Evolutionary conservation across 1,140 invertebrate genomes (phyloP).

Genomic region (Brevipalpus yothersi): DNA sequence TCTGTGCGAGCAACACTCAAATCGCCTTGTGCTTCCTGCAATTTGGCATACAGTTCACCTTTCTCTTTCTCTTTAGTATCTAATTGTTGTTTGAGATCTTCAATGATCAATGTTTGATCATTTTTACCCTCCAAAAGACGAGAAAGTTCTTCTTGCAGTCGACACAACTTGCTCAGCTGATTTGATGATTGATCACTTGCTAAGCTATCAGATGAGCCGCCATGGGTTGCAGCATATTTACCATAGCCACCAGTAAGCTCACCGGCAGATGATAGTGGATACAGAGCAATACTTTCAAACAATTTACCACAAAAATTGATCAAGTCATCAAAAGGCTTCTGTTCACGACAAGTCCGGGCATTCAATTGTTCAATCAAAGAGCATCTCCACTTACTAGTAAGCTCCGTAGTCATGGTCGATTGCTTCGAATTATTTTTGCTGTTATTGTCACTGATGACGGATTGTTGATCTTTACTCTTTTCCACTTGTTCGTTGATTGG

Average conservation of each 20-base stretch:
- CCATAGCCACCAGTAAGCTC: slow-evolving; percentile 9
- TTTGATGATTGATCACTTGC: slow-evolving; percentile 4
- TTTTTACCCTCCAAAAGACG: slow-evolving; percentile 61
- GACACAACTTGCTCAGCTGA: slow-evolving; percentile 45
- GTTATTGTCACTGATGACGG: too few relatives aligned
- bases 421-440: too few relatives aligned
- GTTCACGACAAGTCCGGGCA: slow-evolving; percentile 1
- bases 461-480: too few relatives aligned
- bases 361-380: slow-evolving; percentile 7
- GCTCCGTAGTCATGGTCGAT: background rate
- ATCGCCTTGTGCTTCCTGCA: slow-evolving; percentile 4
- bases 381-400: background rate
- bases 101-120: slow-evolving; percentile 75
- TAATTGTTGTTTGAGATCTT: slow-evolving; percentile 58
- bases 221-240: slow-evolving; percentile 6
- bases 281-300: slow-evolving; percentile 9
- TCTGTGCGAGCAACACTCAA: background rate
- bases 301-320: slow-evolving; percentile 6
- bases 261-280: slow-evolving; percentile 4
- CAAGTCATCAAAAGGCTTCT: slow-evolving; percentile 9
- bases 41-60: background rate
- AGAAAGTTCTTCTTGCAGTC: slow-evolving; percentile 72
- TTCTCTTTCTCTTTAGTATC: slow-evolving; percentile 7
- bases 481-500: too few relatives aligned
- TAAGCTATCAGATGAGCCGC: background rate